These are phyloP conservation scores for Zaprionus lineosus DNA, from an alignment of 2,888 invertebrate species.

Conservation along the genomic window DNA sequence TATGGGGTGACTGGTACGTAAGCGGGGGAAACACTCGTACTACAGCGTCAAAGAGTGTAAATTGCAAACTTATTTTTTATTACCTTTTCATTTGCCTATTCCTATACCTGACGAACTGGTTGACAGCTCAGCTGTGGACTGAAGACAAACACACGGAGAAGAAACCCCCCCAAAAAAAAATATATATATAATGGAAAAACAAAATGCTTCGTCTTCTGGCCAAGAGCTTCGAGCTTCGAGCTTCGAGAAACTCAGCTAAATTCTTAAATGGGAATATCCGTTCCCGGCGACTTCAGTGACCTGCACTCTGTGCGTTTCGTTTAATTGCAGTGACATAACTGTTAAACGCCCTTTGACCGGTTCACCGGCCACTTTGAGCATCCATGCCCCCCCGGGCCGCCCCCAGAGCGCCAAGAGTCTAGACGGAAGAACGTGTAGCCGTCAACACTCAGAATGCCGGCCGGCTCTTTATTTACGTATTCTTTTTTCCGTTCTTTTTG, in stretches of 20 bases:
- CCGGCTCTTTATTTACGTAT: conserved; percentile 50
- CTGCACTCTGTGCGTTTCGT: conserved; percentile 39
- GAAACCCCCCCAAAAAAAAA: background rate
- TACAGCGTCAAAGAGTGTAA: conserved; percentile 60
- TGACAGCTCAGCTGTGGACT: conserved; percentile 13
- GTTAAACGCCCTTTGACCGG: conserved; percentile 63
- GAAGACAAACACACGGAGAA: no score
- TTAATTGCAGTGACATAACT: conserved; percentile 67
- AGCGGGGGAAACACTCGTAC: no score
- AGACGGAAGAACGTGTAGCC: conserved; percentile 46
- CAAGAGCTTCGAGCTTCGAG: no score
- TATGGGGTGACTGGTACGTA: no score
- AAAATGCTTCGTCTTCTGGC: no score
- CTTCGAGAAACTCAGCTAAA: background rate
- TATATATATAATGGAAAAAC: background rate
- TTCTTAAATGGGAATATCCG: conserved; percentile 50
- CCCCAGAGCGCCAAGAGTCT: no score
- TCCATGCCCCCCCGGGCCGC: no score
- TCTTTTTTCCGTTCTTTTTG: conserved; percentile 4
- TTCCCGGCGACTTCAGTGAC: conserved; percentile 42
- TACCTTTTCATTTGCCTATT: conserved; percentile 68
- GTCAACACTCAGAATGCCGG: conserved; percentile 63
- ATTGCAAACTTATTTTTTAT: conserved; percentile 58
- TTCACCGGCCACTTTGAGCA: conserved; percentile 29
- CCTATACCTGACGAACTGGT: conserved; percentile 37